Evolutionary conservation across 2,888 invertebrate species (phyloP).

Genomic region (Thecocarcelia acutangulata): DNA sequence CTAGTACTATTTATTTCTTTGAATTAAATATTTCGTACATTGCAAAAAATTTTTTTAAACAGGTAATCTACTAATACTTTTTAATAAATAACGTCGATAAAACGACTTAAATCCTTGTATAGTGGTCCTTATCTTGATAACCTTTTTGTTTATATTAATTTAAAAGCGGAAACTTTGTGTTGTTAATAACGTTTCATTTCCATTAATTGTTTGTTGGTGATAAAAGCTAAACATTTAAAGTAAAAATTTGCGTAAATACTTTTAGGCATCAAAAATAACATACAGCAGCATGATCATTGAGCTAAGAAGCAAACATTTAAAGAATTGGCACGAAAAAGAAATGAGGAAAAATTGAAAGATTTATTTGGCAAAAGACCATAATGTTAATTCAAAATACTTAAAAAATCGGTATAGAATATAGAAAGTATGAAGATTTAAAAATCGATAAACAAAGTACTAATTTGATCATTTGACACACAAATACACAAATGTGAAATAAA

Average conservation of each 20-base stretch:
- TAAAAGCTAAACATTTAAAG: constrained; percentile 52
- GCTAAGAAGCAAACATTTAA: neutral
- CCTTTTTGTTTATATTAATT: constrained; percentile 22
- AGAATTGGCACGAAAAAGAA: constrained; percentile 20
- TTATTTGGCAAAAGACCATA: too few species aligned
- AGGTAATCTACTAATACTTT: too few species aligned
- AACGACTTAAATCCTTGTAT: constrained; percentile 30
- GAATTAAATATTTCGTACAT: too few species aligned
- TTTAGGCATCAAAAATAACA: neutral
- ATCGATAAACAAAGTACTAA: too few species aligned
- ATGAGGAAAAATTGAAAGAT: too few species aligned
- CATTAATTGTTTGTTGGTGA: constrained; percentile 64
- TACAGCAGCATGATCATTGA: constrained; percentile 2
- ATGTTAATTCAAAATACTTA: too few species aligned
- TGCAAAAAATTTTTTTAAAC: too few species aligned
- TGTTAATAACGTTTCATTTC: constrained; percentile 48
- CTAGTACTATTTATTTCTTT: too few species aligned
- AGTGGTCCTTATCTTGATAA: constrained; percentile 38
- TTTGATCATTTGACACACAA: too few species aligned
- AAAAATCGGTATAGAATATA: too few species aligned
- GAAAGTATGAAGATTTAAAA: too few species aligned
- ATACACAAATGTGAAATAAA: too few species aligned
- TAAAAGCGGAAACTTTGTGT: constrained; percentile 13
- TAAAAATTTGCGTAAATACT: constrained; percentile 26
- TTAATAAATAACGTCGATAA: constrained; percentile 34